phyloP scores from a whole-genome alignment of 1,140 invertebrate species.

The Drosophila tsacasi region DNA sequence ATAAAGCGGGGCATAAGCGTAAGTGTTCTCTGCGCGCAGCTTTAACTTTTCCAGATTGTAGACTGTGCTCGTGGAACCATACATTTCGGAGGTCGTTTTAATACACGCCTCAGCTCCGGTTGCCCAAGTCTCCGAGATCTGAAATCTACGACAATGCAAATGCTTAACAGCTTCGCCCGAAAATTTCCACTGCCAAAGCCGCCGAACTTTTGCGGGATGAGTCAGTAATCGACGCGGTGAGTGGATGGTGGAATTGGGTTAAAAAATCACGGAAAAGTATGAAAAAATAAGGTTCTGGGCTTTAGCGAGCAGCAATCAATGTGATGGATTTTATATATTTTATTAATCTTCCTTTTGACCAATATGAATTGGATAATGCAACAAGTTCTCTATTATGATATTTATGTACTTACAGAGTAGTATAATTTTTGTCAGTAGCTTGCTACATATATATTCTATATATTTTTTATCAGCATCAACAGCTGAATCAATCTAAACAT shows the following conservation, averaged over 20 bases:
- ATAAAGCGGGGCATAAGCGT: conserved; percentile 37
- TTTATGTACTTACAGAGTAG: too few relatives aligned
- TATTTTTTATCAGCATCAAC: too few relatives aligned
- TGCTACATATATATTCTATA: too few relatives aligned
- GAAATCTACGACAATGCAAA: conserved; percentile 40
- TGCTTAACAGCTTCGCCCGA: conserved; percentile 34
- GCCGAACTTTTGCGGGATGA: conserved; percentile 20
- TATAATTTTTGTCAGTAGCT: too few relatives aligned
- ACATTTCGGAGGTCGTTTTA: conserved; percentile 55
- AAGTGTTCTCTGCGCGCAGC: conserved; percentile 29
- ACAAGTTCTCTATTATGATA: too few relatives aligned
- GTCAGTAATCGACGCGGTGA: conserved; percentile 13
- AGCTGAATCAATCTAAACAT: too few relatives aligned
- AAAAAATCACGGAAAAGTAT: neutral
- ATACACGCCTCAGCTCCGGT: conserved; percentile 29
- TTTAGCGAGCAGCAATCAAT: neutral
- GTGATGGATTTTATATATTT: neutral
- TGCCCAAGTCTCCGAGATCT: conserved; percentile 1
- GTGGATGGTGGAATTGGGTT: neutral
- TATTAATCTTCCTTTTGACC: neutral
- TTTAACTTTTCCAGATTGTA: conserved; percentile 38
- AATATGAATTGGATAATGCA: neutral
- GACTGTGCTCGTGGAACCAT: conserved; percentile 30
- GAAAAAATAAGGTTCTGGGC: neutral
- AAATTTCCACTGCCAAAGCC: conserved; percentile 57